Conservation (phyloP, 2,888 invertebrate genomes). For the Sphaerophoria rueppellii region DNA sequence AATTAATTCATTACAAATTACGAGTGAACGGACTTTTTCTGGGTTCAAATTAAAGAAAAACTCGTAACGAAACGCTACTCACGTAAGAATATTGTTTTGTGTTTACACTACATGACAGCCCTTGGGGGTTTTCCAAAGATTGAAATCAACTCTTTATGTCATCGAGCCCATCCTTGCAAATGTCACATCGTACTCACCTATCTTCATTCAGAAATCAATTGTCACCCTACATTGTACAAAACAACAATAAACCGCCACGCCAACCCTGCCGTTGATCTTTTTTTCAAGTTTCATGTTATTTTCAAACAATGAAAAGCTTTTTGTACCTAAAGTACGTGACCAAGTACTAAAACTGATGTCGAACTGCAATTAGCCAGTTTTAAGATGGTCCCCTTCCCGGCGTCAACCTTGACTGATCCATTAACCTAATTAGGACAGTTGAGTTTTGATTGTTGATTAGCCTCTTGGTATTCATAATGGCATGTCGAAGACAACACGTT, state of each 20-base stretch:
- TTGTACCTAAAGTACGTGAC: slow-evolving; percentile 57
- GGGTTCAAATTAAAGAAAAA: too few relatives aligned
- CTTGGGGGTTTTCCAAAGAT: slow-evolving; percentile 34
- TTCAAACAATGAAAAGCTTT: slow-evolving; percentile 46
- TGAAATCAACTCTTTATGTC: slow-evolving; percentile 15
- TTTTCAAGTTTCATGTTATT: slow-evolving; percentile 16
- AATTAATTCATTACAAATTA: too few relatives aligned
- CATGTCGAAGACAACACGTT: background rate
- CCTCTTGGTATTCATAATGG: slow-evolving; percentile 36
- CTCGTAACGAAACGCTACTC: too few relatives aligned
- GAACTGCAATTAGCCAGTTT: slow-evolving; percentile 41
- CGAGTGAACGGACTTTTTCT: too few relatives aligned
- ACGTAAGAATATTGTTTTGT: too few relatives aligned
- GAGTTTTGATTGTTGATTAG: slow-evolving; percentile 23
- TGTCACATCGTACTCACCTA: background rate
- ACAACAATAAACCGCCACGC: slow-evolving; percentile 8
- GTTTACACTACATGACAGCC: background rate
- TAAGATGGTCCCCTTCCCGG: slow-evolving; percentile 23
- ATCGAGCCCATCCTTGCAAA: slow-evolving; percentile 32
- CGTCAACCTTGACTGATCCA: slow-evolving; percentile 50
- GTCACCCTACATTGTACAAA: slow-evolving; percentile 15
- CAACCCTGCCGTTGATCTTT: too few relatives aligned
- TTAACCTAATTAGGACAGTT: slow-evolving; percentile 63
- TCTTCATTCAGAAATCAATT: background rate
- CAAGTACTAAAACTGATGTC: slow-evolving; percentile 20